These are phyloP conservation scores for Trissoscelio sp. DNA, from an alignment of 2,888 invertebrate genomes.

Conservation along the genomic window DNA sequence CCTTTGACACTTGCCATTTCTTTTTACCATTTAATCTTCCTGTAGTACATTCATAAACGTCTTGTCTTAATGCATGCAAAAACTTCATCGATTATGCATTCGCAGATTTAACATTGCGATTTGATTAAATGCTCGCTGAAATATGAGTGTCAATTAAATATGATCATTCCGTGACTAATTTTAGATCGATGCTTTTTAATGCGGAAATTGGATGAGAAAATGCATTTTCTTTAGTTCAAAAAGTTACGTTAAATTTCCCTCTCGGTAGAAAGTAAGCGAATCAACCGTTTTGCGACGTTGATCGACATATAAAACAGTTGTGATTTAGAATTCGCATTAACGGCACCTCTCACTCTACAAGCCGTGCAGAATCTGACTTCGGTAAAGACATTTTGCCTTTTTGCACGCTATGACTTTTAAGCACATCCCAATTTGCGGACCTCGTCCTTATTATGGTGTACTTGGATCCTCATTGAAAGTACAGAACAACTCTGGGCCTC, in stretches of 20 bases:
- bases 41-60: slow-evolving; percentile 44
- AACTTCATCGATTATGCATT: slow-evolving; percentile 32
- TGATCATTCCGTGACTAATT: slow-evolving; percentile 11
- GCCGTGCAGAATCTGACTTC: slow-evolving; percentile 35
- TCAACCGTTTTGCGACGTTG: slow-evolving; percentile 65
- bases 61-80: slow-evolving; percentile 20
- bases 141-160: slow-evolving; percentile 11
- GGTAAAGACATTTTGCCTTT: slow-evolving; percentile 32
- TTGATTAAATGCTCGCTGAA: slow-evolving; percentile 7
- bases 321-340: slow-evolving; percentile 73
- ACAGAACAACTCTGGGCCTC: slow-evolving; percentile 38
- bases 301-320: slow-evolving; percentile 74
- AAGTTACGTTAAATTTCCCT: slow-evolving; percentile 32
- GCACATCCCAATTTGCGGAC: slow-evolving; percentile 75
- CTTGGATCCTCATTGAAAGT: slow-evolving; percentile 59
- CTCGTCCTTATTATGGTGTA: slow-evolving; percentile 60
- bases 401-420: slow-evolving; percentile 76
- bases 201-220: not conserved
- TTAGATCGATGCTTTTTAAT: not conserved
- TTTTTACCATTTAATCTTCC: slow-evolving; percentile 46
- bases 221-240: slow-evolving; percentile 19
- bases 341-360: slow-evolving; percentile 64
- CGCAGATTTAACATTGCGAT: not conserved
- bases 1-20: slow-evolving; percentile 54
- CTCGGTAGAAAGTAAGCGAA: slow-evolving; percentile 70